Percentiles rank a stretch among this genome's conserved stretches.
These are phyloP conservation scores for Scaeva pyrastri DNA, from an alignment of 2,888 invertebrate genomes.

Conservation along the genomic window DNA sequence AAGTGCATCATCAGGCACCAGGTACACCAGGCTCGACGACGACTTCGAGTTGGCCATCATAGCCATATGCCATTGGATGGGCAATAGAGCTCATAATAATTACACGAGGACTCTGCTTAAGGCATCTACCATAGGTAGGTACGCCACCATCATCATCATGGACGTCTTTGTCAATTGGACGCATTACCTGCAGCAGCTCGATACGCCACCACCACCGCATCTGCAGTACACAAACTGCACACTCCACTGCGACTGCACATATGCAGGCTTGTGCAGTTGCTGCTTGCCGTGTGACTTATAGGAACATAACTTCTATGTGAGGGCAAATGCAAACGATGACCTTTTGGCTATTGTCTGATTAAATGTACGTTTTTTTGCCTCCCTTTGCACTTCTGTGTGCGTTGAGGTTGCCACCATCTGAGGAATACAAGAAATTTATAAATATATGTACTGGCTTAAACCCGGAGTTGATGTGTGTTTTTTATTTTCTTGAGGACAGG, in stretches of 20 bases:
- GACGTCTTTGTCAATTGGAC: constrained; percentile 71
- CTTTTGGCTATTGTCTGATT: constrained; percentile 68
- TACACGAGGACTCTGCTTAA: constrained; percentile 50
- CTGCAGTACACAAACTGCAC: no score
- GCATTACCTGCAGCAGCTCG: constrained; percentile 55
- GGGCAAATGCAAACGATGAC: constrained; percentile 68
- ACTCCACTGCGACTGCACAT: no score
- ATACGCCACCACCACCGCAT: constrained; percentile 40
- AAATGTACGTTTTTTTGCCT: constrained; percentile 45
- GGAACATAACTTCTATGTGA: constrained; percentile 59
- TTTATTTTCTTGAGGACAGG: not conserved
- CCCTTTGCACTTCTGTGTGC: constrained; percentile 58
- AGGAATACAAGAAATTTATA: constrained; percentile 9
- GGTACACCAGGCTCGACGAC: no score
- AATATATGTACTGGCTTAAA: constrained; percentile 16
- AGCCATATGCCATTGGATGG: constrained; percentile 32
- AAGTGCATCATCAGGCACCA: constrained; percentile 9
- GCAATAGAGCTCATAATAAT: constrained; percentile 63
- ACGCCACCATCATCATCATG: constrained; percentile 37
- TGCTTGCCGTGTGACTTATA: constrained; percentile 50
- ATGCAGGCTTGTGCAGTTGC: not conserved
- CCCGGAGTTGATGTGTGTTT: constrained; percentile 6
- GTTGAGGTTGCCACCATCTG: constrained; percentile 25
- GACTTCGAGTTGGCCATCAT: constrained; percentile 10
- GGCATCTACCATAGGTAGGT: no score